A percentile compares a stretch with the other conserved stretches of the same genome.
Conservation (phyloP, 2,113 vertebrate genomes). For the Todiramphus saurophagus region DNA sequence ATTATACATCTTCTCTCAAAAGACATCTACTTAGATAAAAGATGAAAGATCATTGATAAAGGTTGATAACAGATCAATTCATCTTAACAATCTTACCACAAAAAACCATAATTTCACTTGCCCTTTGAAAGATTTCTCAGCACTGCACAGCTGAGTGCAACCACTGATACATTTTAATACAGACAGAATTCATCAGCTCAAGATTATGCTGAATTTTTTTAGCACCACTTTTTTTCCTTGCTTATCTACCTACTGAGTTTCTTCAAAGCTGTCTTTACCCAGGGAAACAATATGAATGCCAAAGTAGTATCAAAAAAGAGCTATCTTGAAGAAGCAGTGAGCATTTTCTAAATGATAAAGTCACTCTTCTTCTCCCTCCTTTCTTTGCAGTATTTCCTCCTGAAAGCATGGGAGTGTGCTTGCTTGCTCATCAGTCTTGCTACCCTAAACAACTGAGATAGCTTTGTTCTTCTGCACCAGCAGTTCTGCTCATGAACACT, state of each 20-base stretch:
- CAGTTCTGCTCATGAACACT: constrained; percentile 36
- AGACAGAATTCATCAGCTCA: not conserved
- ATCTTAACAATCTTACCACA: not conserved
- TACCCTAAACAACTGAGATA: constrained; percentile 42
- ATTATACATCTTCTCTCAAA: not conserved
- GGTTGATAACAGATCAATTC: not conserved
- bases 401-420: not conserved
- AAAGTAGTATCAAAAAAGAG: constrained; percentile 8
- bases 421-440: constrained; percentile 51
- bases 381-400: constrained; percentile 27
- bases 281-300: not conserved
- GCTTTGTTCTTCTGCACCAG: constrained; percentile 58
- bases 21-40: not conserved
- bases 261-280: not conserved
- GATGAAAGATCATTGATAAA: not conserved
- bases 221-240: not conserved
- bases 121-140: not conserved
- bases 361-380: not conserved
- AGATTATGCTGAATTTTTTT: not conserved
- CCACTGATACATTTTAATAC: not conserved
- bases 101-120: not conserved
- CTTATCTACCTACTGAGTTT: not conserved
- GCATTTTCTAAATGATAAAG: constrained; percentile 12
- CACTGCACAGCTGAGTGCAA: not conserved
- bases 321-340: not conserved